Conservation (phyloP, 2,888 invertebrate species). For the Teinopalpus imperialis region DNA sequence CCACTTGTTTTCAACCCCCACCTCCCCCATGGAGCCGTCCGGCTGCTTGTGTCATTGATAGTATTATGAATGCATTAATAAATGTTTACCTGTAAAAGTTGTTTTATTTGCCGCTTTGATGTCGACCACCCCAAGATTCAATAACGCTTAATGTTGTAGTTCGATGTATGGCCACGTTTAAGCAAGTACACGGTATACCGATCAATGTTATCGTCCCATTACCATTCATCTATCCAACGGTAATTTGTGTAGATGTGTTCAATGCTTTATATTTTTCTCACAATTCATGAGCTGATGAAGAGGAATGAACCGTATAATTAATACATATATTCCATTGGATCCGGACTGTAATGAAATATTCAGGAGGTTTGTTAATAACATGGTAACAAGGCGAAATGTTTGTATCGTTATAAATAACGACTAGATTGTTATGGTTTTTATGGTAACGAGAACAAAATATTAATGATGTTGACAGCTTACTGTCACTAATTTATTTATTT, state of each 20-base stretch:
- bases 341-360: slow-evolving; percentile 11
- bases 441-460: too few relatives aligned
- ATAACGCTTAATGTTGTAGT: slow-evolving; percentile 29
- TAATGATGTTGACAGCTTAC: too few relatives aligned
- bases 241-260: background rate
- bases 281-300: background rate
- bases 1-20: slow-evolving; percentile 50
- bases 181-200: slow-evolving; percentile 21
- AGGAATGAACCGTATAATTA: slow-evolving; percentile 11
- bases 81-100: slow-evolving; percentile 68
- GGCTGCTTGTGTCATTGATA: slow-evolving; percentile 51
- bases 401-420: too few relatives aligned
- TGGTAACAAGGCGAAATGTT: too few relatives aligned
- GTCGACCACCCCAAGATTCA: slow-evolving; percentile 33
- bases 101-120: slow-evolving; percentile 72
- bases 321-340: background rate
- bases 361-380: too few relatives aligned
- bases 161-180: slow-evolving; percentile 28
- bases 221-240: background rate
- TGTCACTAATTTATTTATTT: too few relatives aligned
- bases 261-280: background rate
- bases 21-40: slow-evolving; percentile 42
- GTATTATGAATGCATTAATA: slow-evolving; percentile 61
- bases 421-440: too few relatives aligned
- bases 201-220: slow-evolving; percentile 28